Conservation (phyloP, 2,888 invertebrate genomes). For the Cephonodes hylas region DNA sequence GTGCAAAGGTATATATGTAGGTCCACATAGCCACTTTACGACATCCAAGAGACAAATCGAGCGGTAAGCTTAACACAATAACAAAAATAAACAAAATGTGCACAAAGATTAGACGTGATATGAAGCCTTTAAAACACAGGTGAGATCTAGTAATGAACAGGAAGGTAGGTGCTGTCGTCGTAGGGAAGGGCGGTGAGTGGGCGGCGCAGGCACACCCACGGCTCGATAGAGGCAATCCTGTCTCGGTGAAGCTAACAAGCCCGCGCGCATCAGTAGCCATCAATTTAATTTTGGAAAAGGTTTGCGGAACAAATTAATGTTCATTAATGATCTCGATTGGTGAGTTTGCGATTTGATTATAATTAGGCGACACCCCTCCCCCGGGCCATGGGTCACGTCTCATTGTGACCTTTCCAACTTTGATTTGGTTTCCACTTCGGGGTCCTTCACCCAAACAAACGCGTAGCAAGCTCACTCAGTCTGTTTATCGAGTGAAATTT, state of each 20-base stretch:
- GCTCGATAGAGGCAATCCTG: conserved; percentile 69
- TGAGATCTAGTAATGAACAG: conserved; percentile 58
- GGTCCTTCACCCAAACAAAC: conserved; percentile 81
- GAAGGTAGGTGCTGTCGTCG: conserved; percentile 55
- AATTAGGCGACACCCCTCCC: conserved; percentile 58
- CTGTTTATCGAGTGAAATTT: conserved; percentile 57
- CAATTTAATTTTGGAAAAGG: conserved; percentile 50
- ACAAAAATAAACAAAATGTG: conserved; percentile 52
- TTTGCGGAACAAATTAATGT: conserved; percentile 50
- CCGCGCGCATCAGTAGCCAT: conserved; percentile 59
- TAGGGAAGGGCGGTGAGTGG: conserved; percentile 56
- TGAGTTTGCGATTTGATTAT: conserved; percentile 50
- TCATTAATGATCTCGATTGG: conserved; percentile 55
- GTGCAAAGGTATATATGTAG: conserved; percentile 43
- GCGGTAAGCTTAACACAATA: conserved; percentile 61
- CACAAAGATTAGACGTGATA: conserved; percentile 56
- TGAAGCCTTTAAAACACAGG: conserved; percentile 54
- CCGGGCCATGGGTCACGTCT: conserved; percentile 85
- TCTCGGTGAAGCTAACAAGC: conserved; percentile 67
- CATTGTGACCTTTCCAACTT: conserved; percentile 87
- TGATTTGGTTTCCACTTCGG: conserved; percentile 92
- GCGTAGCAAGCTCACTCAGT: conserved; percentile 61
- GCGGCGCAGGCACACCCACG: conserved; percentile 76
- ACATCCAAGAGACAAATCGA: conserved; percentile 60
- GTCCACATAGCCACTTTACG: conserved; percentile 44